Conservation (phyloP, 2,888 invertebrate genomes). For the Dascillus cervinus region DNA sequence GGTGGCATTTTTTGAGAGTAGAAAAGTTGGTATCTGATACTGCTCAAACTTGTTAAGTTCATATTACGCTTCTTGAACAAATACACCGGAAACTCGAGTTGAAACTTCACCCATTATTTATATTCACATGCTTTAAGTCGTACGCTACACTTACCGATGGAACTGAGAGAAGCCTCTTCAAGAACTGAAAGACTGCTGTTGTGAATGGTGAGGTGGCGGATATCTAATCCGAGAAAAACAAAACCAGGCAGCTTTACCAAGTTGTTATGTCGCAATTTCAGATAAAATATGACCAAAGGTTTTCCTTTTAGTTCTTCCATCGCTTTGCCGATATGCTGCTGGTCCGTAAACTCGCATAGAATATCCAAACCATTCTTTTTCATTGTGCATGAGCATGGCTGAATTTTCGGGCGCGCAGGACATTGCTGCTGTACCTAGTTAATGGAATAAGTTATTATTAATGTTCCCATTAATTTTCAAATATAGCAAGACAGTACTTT, state of each 20-base stretch:
- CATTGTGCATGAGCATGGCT: conserved; percentile 75
- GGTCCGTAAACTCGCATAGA: conserved; percentile 80
- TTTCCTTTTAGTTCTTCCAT: conserved; percentile 77
- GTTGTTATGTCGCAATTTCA: conserved; percentile 80
- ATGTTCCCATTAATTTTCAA: no score
- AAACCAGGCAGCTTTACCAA: conserved; percentile 78
- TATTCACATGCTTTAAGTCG: no score
- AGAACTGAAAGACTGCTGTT: conserved; percentile 82
- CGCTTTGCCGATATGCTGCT: conserved; percentile 67
- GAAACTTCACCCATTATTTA: no score
- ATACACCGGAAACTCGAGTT: no score
- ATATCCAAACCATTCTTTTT: conserved; percentile 86
- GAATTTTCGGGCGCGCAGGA: conserved; percentile 64
- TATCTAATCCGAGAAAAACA: conserved; percentile 79
- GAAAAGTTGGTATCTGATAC: no score
- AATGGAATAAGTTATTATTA: neutral
- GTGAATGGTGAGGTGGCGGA: conserved; percentile 80
- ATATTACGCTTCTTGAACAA: no score
- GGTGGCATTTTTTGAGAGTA: no score
- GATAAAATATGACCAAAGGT: conserved; percentile 75
- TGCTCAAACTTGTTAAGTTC: no score
- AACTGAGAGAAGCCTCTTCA: conserved; percentile 80
- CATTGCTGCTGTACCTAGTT: conserved; percentile 56
- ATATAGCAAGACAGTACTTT: no score
- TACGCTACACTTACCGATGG: conserved; percentile 58